Evolutionary conservation across 2,888 invertebrate genomes (phyloP).

Genomic region (Acleris sparsana): DNA sequence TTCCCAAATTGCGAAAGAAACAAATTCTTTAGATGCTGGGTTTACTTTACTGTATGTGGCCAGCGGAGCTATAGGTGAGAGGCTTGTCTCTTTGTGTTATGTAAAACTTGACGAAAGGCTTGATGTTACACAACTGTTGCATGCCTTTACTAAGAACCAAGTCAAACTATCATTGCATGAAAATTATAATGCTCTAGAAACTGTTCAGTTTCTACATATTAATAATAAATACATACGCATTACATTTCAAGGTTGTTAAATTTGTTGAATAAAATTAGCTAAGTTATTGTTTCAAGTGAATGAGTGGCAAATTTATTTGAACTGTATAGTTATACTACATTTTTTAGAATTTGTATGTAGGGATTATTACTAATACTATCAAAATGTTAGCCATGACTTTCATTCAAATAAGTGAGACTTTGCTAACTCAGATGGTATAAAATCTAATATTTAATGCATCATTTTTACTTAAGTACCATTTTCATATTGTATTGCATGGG

Average conservation of each 20-base stretch:
- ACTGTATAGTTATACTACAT: too few relatives aligned
- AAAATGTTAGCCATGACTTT: too few relatives aligned
- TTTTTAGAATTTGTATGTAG: too few relatives aligned
- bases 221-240: neutral
- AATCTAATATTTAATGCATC: too few relatives aligned
- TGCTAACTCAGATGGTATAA: too few relatives aligned
- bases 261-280: neutral
- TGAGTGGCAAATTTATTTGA: too few relatives aligned
- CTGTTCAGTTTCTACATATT: neutral
- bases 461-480: too few relatives aligned
- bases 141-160: conserved; percentile 28
- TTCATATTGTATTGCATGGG: too few relatives aligned
- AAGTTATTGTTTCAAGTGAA: too few relatives aligned
- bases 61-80: conserved; percentile 77
- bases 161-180: conserved; percentile 27
- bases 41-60: conserved; percentile 74
- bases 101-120: conserved; percentile 48
- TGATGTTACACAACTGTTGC: conserved; percentile 37
- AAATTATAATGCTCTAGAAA: conserved; percentile 20
- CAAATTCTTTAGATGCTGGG: conserved; percentile 70
- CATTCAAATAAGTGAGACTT: too few relatives aligned
- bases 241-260: neutral
- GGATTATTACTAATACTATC: too few relatives aligned
- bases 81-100: conserved; percentile 54
- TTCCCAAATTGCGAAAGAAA: conserved; percentile 71